These are phyloP conservation scores for Gastracanthus pulcherrimus DNA, from an alignment of 2,888 invertebrate genomes.

Conservation along the genomic window DNA sequence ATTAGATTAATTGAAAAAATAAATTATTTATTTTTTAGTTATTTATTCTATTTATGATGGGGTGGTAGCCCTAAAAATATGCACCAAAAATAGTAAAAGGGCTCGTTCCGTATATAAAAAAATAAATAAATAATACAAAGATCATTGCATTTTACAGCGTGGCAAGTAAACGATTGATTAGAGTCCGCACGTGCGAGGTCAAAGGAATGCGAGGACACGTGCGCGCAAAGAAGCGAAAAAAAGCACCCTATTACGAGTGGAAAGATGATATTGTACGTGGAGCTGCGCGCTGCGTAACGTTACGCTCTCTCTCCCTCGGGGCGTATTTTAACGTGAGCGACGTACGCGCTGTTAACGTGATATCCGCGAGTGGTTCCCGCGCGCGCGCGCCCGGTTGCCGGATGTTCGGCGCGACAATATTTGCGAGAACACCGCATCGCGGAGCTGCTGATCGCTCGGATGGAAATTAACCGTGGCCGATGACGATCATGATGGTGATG, in stretches of 20 bases:
- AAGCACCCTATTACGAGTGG: not conserved
- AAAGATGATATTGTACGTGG: slow-evolving; percentile 19
- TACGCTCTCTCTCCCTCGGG: not conserved
- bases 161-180: not conserved
- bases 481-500: too few relatives aligned
- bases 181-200: not conserved
- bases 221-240: not conserved
- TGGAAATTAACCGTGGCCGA: not conserved
- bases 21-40: too few relatives aligned
- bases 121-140: too few relatives aligned
- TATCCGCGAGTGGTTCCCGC: not conserved
- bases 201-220: not conserved
- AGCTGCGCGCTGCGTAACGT: not conserved
- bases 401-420: not conserved
- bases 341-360: not conserved
- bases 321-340: not conserved
- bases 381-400: not conserved
- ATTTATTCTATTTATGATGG: too few relatives aligned
- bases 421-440: not conserved
- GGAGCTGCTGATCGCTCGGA: not conserved
- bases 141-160: too few relatives aligned
- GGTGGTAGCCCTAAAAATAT: too few relatives aligned
- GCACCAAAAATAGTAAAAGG: too few relatives aligned
- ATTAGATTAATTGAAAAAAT: too few relatives aligned
- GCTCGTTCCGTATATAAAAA: too few relatives aligned